Base-by-base conservation (phyloP, 1,140 invertebrate genomes). In the Psix sp. region DNA sequence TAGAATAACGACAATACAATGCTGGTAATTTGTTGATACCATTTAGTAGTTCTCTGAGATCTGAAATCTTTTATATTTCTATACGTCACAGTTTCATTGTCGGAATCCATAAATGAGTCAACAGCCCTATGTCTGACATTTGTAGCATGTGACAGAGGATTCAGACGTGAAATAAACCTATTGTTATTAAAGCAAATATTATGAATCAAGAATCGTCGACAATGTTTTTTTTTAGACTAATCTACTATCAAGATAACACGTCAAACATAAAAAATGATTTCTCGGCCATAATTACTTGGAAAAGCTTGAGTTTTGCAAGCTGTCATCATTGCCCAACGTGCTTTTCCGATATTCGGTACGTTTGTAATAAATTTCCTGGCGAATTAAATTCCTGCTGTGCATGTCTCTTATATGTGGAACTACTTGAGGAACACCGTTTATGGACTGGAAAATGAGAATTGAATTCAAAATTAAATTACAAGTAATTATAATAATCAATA, bases 1-100 rank as follows among this genome's bases (percentile, higher is more conserved):
- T 40, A 59, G 20, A 80, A 74, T 48, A 74, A 78, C 9, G 65
- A 39, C 13, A 54, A 52, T 13, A 80, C 29, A 4, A 77, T 21
- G 9, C 35, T 57, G 13, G 39, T 40, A 16, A 77, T 36, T 51
- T 36, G 79, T 16, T 48, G 57, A 21, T 76, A 73, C 73, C 43
- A 76, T 43, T 62, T 49, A 11, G 29, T 43, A n/a, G 77, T 49
- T 48, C 17, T 80, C 46, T 57, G 71, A 40, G 39, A 74, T 57
- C 67, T 33, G 10, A 31, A 56, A 38, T 35, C 42, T 11, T 42
- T 71, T 9, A 42, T 14, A 11, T 24, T 59, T 36, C 65, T 66
- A 17, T 49, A 52, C 14, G 16, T n/a, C 5, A 5, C 7, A 14
- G 17, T 5, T 4, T 59, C 33, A 13, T 29, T 26, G 6, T 29